These are phyloP conservation scores for Molossus molossus DNA, from an alignment of 2,797 vertebrate genomes.

Conservation along the genomic window DNA sequence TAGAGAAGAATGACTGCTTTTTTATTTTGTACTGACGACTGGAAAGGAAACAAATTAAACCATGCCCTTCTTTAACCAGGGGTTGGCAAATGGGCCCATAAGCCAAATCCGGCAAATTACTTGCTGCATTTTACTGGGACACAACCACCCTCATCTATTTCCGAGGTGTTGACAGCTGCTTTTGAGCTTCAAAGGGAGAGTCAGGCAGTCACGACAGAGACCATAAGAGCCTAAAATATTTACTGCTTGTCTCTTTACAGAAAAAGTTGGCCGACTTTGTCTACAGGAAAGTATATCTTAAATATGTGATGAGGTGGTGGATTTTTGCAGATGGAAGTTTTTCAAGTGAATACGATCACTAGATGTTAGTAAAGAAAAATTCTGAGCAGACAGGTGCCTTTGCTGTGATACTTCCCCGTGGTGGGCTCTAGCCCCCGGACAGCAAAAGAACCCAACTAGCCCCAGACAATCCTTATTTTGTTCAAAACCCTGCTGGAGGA, in stretches of 20 bases:
- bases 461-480: neutral
- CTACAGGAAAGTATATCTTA: conserved; percentile 5
- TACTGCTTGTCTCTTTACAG: neutral
- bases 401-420: neutral
- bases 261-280: neutral
- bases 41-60: neutral
- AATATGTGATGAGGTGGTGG: neutral
- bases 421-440: neutral
- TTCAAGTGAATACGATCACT: neutral
- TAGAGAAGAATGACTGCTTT: neutral
- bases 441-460: neutral
- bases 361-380: neutral
- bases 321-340: neutral
- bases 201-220: neutral
- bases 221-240: neutral
- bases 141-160: neutral
- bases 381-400: neutral
- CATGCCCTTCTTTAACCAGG: neutral
- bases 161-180: neutral
- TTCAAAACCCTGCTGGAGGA: neutral
- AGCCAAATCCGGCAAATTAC: neutral
- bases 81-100: neutral
- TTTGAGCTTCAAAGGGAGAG: neutral
- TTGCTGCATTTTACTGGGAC: neutral
- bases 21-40: neutral